Evolutionary conservation across 92 coral and sea anemone genomes (phyloP).

Genomic region (Virgularia gustaviana): DNA sequence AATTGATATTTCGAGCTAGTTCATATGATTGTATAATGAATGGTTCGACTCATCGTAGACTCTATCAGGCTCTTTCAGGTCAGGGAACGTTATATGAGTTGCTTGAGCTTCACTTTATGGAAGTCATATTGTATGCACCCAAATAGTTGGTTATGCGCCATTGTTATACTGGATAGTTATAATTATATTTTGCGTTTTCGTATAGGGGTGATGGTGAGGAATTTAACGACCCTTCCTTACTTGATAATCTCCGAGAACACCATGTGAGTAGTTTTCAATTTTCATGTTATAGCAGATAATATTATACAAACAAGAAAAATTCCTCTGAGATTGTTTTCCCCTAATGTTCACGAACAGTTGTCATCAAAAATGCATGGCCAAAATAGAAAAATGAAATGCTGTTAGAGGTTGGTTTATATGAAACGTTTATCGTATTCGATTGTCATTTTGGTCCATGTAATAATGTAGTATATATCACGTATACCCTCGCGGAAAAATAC

Average conservation of each 20-base stretch:
- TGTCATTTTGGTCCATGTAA: too few species aligned
- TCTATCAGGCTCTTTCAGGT: not conserved
- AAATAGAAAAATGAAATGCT: too few species aligned
- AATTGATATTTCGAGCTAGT: too few species aligned
- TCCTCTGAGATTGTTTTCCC: too few species aligned
- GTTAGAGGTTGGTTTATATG: too few species aligned
- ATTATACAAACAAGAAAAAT: not conserved
- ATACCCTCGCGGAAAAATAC: too few species aligned
- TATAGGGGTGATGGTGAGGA: conserved; percentile 69
- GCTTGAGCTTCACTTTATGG: not conserved
- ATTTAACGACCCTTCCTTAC: conserved; percentile 75
- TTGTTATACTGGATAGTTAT: not conserved
- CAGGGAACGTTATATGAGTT: not conserved
- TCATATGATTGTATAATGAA: too few species aligned
- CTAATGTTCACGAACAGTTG: too few species aligned
- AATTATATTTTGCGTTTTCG: too few species aligned
- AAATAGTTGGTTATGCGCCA: not conserved
- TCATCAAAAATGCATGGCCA: not conserved
- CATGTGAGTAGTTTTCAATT: conserved; percentile 61
- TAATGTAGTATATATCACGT: too few species aligned
- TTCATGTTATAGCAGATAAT: not conserved
- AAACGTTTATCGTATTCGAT: too few species aligned
- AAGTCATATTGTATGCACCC: not conserved
- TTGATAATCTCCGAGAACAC: conserved; percentile 94
- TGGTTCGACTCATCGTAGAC: not conserved